Conservation (phyloP, 1,140 invertebrate genomes). For the Plodia interpunctella region DNA sequence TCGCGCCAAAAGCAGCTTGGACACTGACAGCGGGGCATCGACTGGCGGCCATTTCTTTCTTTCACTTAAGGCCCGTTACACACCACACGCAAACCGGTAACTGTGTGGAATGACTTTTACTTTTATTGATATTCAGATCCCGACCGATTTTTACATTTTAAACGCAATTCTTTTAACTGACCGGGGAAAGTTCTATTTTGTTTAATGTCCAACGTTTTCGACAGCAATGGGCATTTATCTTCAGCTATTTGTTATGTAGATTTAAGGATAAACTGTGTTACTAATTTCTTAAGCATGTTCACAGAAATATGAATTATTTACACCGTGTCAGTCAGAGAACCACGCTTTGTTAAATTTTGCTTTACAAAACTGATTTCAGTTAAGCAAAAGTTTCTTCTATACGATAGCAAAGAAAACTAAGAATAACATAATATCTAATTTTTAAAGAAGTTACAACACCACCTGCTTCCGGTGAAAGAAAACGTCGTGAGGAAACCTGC, state of each 20-base stretch:
- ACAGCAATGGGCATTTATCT: not conserved
- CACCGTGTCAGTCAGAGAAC: not conserved
- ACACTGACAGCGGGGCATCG: slow-evolving; percentile 32
- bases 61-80: slow-evolving; percentile 36
- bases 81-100: slow-evolving; percentile 14
- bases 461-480: no score
- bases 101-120: slow-evolving; percentile 32
- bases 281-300: not conserved
- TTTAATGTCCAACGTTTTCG: not conserved
- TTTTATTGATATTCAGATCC: slow-evolving; percentile 43
- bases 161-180: not conserved
- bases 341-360: no score
- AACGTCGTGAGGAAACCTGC: no score
- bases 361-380: no score
- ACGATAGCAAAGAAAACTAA: no score
- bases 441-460: no score
- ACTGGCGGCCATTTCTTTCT: slow-evolving; percentile 57
- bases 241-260: not conserved
- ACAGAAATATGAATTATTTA: not conserved
- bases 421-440: no score
- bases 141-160: slow-evolving; percentile 11
- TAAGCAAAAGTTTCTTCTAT: no score
- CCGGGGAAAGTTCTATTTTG: not conserved
- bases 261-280: not conserved
- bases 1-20: slow-evolving; percentile 33